phyloP scores from a whole-genome alignment of 2,797 vertebrate genomes.

The Notamacropus eugenii region DNA sequence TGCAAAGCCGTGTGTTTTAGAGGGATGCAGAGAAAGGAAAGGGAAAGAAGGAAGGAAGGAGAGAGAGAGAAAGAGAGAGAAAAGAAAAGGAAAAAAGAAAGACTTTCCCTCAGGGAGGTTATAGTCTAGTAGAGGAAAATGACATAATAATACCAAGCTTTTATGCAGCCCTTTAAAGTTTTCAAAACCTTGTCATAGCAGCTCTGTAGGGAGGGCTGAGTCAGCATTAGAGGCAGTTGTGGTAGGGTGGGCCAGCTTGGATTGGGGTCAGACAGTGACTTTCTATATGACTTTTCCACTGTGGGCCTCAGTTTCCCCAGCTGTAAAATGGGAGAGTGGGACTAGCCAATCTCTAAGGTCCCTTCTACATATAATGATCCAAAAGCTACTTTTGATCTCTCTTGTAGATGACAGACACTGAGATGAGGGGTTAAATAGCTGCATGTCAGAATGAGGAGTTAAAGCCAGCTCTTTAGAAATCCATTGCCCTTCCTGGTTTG shows the following conservation, averaged over 20 bases:
- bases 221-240: not conserved
- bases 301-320: not conserved
- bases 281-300: not conserved
- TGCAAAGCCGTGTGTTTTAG: not conserved
- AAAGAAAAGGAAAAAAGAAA: not conserved
- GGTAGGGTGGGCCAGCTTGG: not conserved
- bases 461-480: not conserved
- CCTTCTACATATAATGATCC: not conserved
- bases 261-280: not conserved
- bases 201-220: not conserved
- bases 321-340: not conserved
- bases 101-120: not conserved
- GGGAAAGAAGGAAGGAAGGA: not conserved
- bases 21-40: not conserved
- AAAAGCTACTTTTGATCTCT: not conserved
- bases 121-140: not conserved
- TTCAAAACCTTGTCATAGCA: not conserved
- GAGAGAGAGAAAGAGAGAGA: too few species aligned
- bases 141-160: not conserved
- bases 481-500: not conserved
- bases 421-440: not conserved
- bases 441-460: not conserved
- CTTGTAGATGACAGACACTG: not conserved
- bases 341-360: not conserved
- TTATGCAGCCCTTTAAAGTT: not conserved